Percentiles rank a stretch among this genome's conserved stretches.
phyloP scores from a whole-genome alignment of 2,113 vertebrate species.

The Pomatorhinus ruficollis region DNA sequence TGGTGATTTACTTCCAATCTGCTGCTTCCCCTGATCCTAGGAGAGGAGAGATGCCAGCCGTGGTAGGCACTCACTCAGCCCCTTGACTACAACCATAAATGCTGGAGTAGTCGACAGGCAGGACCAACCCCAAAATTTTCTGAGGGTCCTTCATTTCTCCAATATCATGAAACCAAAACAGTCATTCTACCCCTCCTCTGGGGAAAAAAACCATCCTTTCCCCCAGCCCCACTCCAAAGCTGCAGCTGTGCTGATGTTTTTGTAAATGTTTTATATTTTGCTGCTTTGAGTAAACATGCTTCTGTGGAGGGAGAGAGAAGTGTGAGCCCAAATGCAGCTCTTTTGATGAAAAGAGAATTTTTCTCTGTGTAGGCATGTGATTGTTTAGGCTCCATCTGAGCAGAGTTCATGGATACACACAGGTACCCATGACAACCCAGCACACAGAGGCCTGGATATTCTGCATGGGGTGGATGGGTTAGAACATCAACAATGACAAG shows the following conservation, averaged over 20 bases:
- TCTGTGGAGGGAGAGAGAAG: not conserved
- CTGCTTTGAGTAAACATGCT: not conserved
- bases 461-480: not conserved
- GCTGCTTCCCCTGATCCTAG: not conserved
- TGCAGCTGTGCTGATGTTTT: not conserved
- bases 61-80: not conserved
- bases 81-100: not conserved
- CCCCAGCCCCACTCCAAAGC: not conserved
- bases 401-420: not conserved
- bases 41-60: not conserved
- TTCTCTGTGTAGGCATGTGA: not conserved
- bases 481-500: not conserved
- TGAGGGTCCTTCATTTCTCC: not conserved
- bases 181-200: not conserved
- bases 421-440: conserved; percentile 38
- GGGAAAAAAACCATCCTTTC: not conserved
- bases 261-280: not conserved
- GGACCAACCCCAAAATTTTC: not conserved
- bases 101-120: fast-evolving
- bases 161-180: not conserved
- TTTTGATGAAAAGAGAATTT: not conserved
- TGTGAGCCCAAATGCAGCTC: not conserved
- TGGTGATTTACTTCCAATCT: conserved; percentile 2
- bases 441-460: not conserved
- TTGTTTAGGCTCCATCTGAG: not conserved